These are phyloP conservation scores for Chloebia gouldiae DNA, from an alignment of 2,113 vertebrate species.

Conservation along the genomic window DNA sequence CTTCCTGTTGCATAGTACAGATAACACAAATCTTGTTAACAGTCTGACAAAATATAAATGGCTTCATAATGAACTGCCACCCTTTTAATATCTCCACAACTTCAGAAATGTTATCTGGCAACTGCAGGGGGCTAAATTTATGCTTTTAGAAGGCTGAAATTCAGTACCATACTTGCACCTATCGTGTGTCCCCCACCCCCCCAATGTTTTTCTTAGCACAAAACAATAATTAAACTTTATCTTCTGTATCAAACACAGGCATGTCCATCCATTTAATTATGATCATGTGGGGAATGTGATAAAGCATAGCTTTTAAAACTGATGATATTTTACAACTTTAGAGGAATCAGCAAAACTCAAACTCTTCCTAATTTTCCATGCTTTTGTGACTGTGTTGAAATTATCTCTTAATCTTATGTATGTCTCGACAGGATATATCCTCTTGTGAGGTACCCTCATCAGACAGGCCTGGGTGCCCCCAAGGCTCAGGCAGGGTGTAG, in stretches of 20 bases:
- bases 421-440: not conserved
- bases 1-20: conserved; percentile 22
- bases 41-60: conserved; percentile 59
- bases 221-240: conserved; percentile 29
- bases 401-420: not conserved
- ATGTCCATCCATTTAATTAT: not conserved
- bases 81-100: conserved; percentile 51
- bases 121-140: conserved; percentile 26
- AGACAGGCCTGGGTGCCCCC: not conserved
- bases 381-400: not conserved
- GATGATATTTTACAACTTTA: not conserved
- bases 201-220: not conserved
- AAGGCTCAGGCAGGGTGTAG: not conserved
- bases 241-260: not conserved
- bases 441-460: not conserved
- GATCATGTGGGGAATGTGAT: not conserved
- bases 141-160: conserved; percentile 4
- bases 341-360: not conserved
- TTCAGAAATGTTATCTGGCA: conserved; percentile 58
- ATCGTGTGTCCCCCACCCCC: fast-evolving
- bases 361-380: not conserved
- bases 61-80: conserved; percentile 49
- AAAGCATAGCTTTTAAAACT: not conserved
- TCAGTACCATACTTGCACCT: not conserved
- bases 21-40: conserved; percentile 56